Conservation (phyloP, 2,797 vertebrate genomes). For the Myotis vivesi region DNA sequence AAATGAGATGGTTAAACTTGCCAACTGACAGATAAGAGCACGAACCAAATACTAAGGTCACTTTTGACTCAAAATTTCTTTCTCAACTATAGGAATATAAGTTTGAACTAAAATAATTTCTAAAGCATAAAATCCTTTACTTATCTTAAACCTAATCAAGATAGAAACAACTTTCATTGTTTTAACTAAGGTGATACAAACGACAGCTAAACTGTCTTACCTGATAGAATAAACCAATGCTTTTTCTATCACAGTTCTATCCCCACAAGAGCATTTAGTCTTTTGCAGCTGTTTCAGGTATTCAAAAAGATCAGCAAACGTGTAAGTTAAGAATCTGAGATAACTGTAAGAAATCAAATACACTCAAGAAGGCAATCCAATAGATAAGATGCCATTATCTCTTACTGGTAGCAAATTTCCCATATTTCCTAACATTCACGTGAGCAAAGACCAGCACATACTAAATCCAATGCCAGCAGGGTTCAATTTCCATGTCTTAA, state of each 20-base stretch:
- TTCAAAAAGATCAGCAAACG: slow-evolving; percentile 17
- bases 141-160: slow-evolving; percentile 5
- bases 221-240: neutral
- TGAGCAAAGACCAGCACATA: neutral
- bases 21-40: slow-evolving; percentile 19
- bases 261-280: neutral
- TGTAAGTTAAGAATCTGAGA: slow-evolving; percentile 44
- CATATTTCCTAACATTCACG: slow-evolving; percentile 15
- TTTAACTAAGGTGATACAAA: slow-evolving; percentile 17
- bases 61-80: slow-evolving; percentile 7
- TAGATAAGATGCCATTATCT: slow-evolving; percentile 9
- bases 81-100: neutral
- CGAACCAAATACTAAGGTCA: slow-evolving; percentile 1
- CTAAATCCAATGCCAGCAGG: neutral
- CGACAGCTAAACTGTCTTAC: neutral
- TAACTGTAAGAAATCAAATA: slow-evolving; percentile 45
- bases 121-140: neutral
- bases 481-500: neutral
- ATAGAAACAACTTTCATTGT: neutral
- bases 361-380: slow-evolving; percentile 29
- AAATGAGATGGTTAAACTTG: slow-evolving; percentile 27
- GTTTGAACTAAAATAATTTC: slow-evolving; percentile 17
- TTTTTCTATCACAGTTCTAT: slow-evolving; percentile 31
- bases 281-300: slow-evolving; percentile 6
- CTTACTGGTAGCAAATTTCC: slow-evolving; percentile 49